A percentile compares a stretch with the other conserved stretches of the same genome.
These are phyloP conservation scores for Bostrychus sinensis DNA, from an alignment of 2,113 vertebrate species.

Conservation along the genomic window DNA sequence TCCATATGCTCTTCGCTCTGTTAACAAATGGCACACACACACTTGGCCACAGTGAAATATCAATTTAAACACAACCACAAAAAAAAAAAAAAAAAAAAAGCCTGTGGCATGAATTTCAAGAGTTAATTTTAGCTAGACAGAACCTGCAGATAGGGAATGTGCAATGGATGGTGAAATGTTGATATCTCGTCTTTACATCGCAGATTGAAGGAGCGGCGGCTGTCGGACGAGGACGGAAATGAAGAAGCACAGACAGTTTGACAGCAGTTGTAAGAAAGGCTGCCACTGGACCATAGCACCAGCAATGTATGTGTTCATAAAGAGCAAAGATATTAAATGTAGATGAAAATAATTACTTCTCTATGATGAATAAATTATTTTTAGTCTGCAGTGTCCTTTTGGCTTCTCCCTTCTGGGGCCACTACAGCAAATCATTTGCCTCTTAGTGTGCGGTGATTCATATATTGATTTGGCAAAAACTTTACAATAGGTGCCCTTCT, in stretches of 20 bases:
- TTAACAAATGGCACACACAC: conserved; percentile 11
- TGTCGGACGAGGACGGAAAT: conserved; percentile 29
- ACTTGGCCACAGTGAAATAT: neutral
- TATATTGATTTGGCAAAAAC: too few relatives aligned
- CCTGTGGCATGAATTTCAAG: conserved; percentile 2
- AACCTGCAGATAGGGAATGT: conserved; percentile 12
- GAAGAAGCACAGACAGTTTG: conserved; percentile 23
- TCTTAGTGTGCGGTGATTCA: too few relatives aligned
- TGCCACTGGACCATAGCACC: conserved; percentile 31
- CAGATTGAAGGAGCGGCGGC: conserved; percentile 39
- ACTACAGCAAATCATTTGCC: too few relatives aligned
- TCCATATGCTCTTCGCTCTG: neutral
- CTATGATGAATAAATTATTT: neutral
- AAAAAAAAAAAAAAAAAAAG: too few relatives aligned
- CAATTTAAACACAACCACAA: conserved; percentile 2
- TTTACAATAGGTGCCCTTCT: too few relatives aligned
- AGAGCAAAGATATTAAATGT: conserved; percentile 36
- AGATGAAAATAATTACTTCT: conserved; percentile 2
- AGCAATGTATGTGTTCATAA: conserved; percentile 38
- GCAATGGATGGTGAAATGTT: conserved; percentile 6
- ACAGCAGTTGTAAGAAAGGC: conserved; percentile 37
- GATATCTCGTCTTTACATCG: conserved; percentile 29
- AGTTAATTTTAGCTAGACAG: conserved; percentile 17
- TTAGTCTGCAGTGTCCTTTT: too few relatives aligned
- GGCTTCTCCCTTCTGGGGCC: too few relatives aligned